Evolutionary conservation across 2,888 invertebrate species (phyloP).

Genomic region (Cephus pygmeus): DNA sequence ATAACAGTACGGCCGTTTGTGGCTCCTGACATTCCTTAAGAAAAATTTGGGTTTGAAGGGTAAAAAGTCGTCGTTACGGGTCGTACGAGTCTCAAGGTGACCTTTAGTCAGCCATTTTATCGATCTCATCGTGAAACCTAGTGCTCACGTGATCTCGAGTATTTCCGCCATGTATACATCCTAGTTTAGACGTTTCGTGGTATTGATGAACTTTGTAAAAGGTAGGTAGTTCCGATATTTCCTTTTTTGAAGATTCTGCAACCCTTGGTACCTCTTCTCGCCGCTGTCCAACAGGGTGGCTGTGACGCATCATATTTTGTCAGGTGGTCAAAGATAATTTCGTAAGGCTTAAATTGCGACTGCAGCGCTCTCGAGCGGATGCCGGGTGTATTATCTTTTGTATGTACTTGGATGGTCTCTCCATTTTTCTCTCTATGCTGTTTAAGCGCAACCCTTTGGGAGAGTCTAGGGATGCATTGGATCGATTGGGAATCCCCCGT

Average conservation of each 20-base stretch:
- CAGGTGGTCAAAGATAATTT: not conserved
- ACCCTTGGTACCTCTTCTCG: not conserved
- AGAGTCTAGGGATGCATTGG: not conserved
- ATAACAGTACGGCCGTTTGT: not conserved
- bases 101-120: not conserved
- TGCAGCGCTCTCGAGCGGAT: not conserved
- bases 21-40: not conserved
- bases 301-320: not conserved
- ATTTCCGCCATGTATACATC: not conserved
- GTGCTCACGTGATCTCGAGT: not conserved
- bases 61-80: not conserved
- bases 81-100: not conserved
- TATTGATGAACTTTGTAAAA: not conserved
- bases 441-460: not conserved
- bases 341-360: not conserved
- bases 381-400: not conserved
- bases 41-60: not conserved
- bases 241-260: not conserved
- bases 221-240: not conserved
- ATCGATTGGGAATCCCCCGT: not conserved
- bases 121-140: not conserved
- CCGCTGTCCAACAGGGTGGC: not conserved
- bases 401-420: not conserved
- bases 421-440: not conserved
- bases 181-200: not conserved